phyloP scores from a whole-genome alignment of 2,797 vertebrate species.

The Avahi laniger region DNA sequence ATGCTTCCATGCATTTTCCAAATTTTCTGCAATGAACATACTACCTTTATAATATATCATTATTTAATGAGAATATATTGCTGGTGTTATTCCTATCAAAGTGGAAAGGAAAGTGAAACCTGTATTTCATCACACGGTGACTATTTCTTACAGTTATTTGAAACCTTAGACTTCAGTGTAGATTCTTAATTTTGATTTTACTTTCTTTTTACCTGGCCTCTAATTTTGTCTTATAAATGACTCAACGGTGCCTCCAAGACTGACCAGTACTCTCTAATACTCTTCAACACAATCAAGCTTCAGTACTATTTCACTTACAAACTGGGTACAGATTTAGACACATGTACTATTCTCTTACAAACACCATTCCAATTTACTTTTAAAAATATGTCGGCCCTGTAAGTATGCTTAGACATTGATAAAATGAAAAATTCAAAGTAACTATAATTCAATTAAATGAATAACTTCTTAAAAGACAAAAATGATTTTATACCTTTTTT shows the following conservation, averaged over 20 bases:
- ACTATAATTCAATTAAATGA: neutral
- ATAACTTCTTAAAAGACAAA: slow-evolving; percentile 1
- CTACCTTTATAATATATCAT: neutral
- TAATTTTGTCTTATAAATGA: neutral
- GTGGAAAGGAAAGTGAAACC: neutral
- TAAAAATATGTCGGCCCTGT: neutral
- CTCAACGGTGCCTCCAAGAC: neutral
- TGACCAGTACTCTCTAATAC: neutral
- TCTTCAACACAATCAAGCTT: neutral
- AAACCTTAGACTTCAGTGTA: neutral
- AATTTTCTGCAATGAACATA: neutral
- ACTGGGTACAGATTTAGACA: neutral
- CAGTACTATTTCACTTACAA: neutral
- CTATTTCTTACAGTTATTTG: neutral
- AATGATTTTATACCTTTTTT: neutral
- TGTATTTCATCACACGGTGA: neutral
- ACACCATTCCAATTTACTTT: neutral
- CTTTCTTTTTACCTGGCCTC: neutral
- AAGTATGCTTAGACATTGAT: neutral
- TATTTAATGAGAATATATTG: slow-evolving; percentile 32
- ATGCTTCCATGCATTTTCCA: neutral
- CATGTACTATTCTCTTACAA: neutral
- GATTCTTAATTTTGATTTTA: neutral
- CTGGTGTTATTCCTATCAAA: neutral
- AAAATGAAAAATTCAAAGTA: neutral